Percentiles rank a stretch among this genome's conserved stretches.
Conservation (phyloP, 2,888 invertebrate species). For the Thera britannica region DNA sequence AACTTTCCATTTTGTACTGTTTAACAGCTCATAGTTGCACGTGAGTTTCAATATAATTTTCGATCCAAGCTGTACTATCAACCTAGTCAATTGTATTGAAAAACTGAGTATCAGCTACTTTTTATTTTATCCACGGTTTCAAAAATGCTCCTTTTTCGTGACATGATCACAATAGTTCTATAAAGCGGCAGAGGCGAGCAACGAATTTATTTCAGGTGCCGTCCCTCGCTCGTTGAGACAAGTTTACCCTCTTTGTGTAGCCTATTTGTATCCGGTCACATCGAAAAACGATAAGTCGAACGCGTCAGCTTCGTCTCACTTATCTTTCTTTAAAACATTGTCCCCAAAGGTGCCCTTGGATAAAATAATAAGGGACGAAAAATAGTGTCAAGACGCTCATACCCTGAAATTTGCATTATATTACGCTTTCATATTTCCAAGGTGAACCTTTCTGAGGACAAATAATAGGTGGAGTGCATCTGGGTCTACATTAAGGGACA, state of each 20-base stretch:
- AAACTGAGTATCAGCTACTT: not conserved
- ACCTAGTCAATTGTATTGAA: not conserved
- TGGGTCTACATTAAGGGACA: slow-evolving; percentile 81
- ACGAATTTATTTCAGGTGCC: slow-evolving; percentile 33
- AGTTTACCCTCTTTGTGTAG: slow-evolving; percentile 44
- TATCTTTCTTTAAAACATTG: slow-evolving; percentile 75
- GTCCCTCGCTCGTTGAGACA: slow-evolving; percentile 44
- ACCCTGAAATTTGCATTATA: slow-evolving; percentile 74
- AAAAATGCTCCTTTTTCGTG: slow-evolving; percentile 13
- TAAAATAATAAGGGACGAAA: slow-evolving; percentile 61
- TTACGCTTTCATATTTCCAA: slow-evolving; percentile 67
- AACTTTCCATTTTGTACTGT: slow-evolving; percentile 69
- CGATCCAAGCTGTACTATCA: not conserved
- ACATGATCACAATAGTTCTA: slow-evolving; percentile 25
- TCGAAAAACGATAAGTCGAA: slow-evolving; percentile 54
- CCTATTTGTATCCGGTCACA: slow-evolving; percentile 45
- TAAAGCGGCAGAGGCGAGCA: slow-evolving; percentile 22
- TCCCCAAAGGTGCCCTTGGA: slow-evolving; percentile 68
- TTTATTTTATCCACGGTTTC: slow-evolving; percentile 6
- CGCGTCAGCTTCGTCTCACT: slow-evolving; percentile 54
- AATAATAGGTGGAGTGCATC: slow-evolving; percentile 81
- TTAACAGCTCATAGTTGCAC: slow-evolving; percentile 26
- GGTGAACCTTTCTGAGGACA: slow-evolving; percentile 71
- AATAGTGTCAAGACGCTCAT: slow-evolving; percentile 61
- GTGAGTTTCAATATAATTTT: slow-evolving; percentile 7